Conservation (phyloP, 2,888 invertebrate species). For the Protophormia terraenovae region DNA sequence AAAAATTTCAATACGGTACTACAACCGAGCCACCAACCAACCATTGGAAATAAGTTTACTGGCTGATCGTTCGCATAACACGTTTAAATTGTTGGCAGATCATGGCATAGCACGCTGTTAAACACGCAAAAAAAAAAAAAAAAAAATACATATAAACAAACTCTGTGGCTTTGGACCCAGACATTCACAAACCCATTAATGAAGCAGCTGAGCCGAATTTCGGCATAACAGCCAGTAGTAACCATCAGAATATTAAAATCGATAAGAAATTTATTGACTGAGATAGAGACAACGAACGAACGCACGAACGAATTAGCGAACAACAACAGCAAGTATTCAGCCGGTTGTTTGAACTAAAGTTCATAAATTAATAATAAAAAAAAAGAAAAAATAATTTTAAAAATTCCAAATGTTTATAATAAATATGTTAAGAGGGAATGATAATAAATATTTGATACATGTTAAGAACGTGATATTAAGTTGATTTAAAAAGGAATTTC, state of each 20-base stretch:
- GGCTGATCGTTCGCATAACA: background rate
- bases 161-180: background rate
- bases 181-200: background rate
- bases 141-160: background rate
- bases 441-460: background rate
- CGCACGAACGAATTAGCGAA: no score
- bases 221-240: background rate
- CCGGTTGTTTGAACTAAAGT: background rate
- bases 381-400: no score
- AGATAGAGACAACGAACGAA: background rate
- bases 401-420: background rate
- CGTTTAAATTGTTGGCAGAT: background rate
- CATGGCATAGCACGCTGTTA: background rate
- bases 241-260: background rate
- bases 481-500: background rate
- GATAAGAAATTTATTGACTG: slow-evolving; percentile 16
- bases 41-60: background rate
- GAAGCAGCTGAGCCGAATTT: background rate
- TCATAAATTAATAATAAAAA: background rate
- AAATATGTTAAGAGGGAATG: background rate
- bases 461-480: slow-evolving; percentile 12
- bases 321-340: no score
- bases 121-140: background rate
- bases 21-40: no score
- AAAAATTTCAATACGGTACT: background rate